Conservation (phyloP, 2,888 invertebrate genomes). For the Leptopterna dolabrata region DNA sequence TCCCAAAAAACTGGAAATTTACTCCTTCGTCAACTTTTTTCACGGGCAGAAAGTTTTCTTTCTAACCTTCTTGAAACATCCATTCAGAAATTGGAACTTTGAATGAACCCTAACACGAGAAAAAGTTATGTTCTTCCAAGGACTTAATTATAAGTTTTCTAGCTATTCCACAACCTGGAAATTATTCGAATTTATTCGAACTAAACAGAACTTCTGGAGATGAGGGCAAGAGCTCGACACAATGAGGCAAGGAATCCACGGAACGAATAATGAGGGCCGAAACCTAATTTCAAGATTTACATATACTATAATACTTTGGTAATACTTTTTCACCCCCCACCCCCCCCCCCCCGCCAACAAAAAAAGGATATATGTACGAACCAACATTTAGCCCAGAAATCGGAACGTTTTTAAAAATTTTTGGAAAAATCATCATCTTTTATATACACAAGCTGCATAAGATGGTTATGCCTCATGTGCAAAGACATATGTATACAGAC, state of each 20-base stretch:
- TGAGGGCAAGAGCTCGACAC: background rate
- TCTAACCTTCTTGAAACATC: background rate
- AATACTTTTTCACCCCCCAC: too few relatives aligned
- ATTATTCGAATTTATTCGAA: background rate
- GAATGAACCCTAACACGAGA: background rate
- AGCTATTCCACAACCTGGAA: background rate
- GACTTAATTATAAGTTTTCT: background rate
- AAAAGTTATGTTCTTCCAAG: background rate
- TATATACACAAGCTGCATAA: too few relatives aligned
- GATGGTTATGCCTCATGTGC: too few relatives aligned
- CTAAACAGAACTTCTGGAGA: background rate
- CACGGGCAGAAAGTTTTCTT: background rate
- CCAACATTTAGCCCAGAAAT: too few relatives aligned
- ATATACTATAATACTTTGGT: too few relatives aligned
- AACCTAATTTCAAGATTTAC: too few relatives aligned
- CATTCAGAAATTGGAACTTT: background rate
- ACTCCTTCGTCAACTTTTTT: background rate
- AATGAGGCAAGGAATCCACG: background rate
- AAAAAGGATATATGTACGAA: too few relatives aligned
- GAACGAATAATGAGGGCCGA: background rate
- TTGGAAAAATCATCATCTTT: too few relatives aligned
- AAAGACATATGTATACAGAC: too few relatives aligned
- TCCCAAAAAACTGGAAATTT: background rate
- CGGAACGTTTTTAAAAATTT: too few relatives aligned
- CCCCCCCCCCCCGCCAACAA: too few relatives aligned